Evolutionary conservation across 2,113 vertebrate genomes (phyloP).

Genomic region (Tetraodon nigroviridis): DNA sequence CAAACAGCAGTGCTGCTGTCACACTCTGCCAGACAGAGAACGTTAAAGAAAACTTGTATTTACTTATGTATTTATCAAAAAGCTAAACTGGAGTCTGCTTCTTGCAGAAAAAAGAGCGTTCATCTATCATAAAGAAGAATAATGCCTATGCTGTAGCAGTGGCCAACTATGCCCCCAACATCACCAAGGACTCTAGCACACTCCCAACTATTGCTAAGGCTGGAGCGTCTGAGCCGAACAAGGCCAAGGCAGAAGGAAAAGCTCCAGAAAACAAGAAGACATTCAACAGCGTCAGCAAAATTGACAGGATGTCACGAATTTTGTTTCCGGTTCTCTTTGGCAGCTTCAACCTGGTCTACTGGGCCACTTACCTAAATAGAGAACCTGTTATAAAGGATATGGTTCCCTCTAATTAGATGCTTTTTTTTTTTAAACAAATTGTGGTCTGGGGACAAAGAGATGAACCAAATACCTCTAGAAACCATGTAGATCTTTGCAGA

Average conservation of each 20-base stretch:
- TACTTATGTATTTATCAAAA: too few species aligned
- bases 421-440: constrained; percentile 33
- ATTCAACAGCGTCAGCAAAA: constrained; percentile 99
- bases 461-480: constrained; percentile 89
- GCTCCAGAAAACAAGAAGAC: constrained; percentile 92
- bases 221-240: constrained; percentile 80
- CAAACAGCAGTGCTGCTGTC: too few species aligned
- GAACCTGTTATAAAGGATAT: constrained; percentile 91
- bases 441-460: constrained; percentile 76
- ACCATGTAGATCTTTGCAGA: constrained; percentile 77
- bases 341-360: constrained; percentile 95
- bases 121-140: constrained; percentile 93
- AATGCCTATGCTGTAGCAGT: constrained; percentile 97
- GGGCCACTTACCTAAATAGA: constrained; percentile 98
- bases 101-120: constrained; percentile 92
- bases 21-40: too few species aligned
- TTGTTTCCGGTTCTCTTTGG: constrained; percentile 97
- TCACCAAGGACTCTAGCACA: constrained; percentile 90
- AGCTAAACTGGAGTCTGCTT: constrained; percentile 1
- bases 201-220: constrained; percentile 96
- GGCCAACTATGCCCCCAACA: constrained; percentile 95
- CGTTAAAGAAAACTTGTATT: too few species aligned
- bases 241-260: constrained; percentile 85
- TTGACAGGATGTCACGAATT: constrained; percentile 98
- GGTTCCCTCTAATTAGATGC: constrained; percentile 81